phyloP scores from a whole-genome alignment of 1,140 invertebrate species.

The Pectinophora gossypiella region DNA sequence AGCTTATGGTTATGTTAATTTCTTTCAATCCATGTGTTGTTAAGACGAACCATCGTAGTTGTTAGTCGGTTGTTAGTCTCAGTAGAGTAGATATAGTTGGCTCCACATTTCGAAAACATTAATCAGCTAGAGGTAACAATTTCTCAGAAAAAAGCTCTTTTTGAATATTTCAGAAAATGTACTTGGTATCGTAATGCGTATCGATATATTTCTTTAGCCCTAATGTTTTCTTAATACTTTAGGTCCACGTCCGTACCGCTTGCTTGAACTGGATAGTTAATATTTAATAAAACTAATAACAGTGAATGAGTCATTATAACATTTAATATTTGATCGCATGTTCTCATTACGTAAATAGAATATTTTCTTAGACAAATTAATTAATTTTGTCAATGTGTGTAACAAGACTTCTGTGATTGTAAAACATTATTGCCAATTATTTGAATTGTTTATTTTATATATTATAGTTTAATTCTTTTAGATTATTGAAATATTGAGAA shows the following conservation, averaged over 20 bases:
- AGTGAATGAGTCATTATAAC: conserved; percentile 18
- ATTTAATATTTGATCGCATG: conserved; percentile 6
- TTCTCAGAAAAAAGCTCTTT: too few species aligned
- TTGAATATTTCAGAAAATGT: too few species aligned
- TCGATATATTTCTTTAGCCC: too few species aligned
- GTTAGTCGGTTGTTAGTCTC: too few species aligned
- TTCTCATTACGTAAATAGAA: conserved; percentile 15
- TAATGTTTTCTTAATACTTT: too few species aligned
- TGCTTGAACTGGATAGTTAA: conserved; percentile 36
- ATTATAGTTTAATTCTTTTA: conserved; percentile 2
- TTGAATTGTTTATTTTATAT: conserved; percentile 5
- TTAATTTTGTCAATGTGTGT: conserved; percentile 20
- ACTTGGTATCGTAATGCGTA: too few species aligned
- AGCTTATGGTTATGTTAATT: too few species aligned
- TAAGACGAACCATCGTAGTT: too few species aligned
- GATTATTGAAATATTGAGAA: not conserved
- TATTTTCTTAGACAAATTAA: conserved; percentile 21
- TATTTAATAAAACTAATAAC: conserved; percentile 14
- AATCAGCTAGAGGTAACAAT: too few species aligned
- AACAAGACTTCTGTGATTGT: conserved; percentile 35
- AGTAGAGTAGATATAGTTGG: too few species aligned
- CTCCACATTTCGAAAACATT: too few species aligned
- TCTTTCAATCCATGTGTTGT: too few species aligned
- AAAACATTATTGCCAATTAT: conserved; percentile 22
- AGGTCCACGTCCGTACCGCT: conserved; percentile 25